A percentile compares a stretch with the other conserved stretches of the same genome.
phyloP scores from a whole-genome alignment of 1,140 invertebrate genomes.

The Hermetia illucens region DNA sequence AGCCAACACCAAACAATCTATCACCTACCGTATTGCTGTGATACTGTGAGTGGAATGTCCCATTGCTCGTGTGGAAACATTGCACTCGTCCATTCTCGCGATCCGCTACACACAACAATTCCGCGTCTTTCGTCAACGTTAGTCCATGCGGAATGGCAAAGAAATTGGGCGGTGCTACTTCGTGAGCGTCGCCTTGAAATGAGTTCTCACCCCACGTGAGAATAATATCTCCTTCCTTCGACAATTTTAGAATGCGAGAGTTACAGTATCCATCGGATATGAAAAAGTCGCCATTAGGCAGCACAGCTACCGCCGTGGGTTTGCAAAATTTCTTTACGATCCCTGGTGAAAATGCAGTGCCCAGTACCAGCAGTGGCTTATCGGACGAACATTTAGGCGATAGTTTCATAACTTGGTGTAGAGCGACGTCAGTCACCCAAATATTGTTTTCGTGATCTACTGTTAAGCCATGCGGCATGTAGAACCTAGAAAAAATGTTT shows the following conservation, averaged over 20 bases:
- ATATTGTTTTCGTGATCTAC: conserved; percentile 70
- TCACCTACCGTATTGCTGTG: conserved; percentile 43
- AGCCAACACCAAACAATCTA: conserved; percentile 54
- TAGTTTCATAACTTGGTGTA: conserved; percentile 84
- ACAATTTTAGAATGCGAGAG: conserved; percentile 73
- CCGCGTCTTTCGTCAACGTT: conserved; percentile 56
- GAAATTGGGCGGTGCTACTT: conserved; percentile 36
- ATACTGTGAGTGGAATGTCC: conserved; percentile 44
- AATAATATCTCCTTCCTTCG: conserved; percentile 50
- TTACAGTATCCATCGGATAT: conserved; percentile 94
- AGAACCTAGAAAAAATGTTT: conserved; percentile 51
- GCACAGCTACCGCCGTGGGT: conserved; percentile 78
- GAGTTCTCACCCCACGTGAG: conserved; percentile 45
- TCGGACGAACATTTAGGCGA: conserved; percentile 29
- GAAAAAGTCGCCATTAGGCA: conserved; percentile 74
- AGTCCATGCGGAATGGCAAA: conserved; percentile 73
- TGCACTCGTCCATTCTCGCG: conserved; percentile 78
- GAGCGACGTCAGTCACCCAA: conserved; percentile 79
- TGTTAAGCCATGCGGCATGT: conserved; percentile 85
- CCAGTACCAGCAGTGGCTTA: conserved; percentile 31
- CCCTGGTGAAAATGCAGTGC: conserved; percentile 62
- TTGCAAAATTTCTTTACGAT: conserved; percentile 81
- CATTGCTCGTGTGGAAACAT: conserved; percentile 53
- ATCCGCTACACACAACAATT: conserved; percentile 75
- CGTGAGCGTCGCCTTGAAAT: conserved; percentile 18